phyloP scores from a whole-genome alignment of 2,797 vertebrate species.

The Sternarchorhynchus goeldii region DNA sequence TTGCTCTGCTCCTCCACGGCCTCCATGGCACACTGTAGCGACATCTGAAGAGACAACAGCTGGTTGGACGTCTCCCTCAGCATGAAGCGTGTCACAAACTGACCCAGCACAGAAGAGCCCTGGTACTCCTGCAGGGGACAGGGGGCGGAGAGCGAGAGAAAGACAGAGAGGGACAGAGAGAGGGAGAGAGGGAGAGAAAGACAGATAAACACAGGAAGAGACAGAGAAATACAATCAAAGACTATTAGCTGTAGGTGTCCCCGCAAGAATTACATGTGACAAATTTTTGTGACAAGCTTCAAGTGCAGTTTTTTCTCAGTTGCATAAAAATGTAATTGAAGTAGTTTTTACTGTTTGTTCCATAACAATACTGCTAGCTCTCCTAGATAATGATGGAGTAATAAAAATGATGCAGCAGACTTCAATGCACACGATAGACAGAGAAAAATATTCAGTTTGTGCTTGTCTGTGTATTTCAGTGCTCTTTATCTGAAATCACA shows the following conservation, averaged over 20 bases:
- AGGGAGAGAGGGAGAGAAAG: conserved; percentile 10
- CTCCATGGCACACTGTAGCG: conserved; percentile 91
- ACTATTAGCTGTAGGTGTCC: background rate
- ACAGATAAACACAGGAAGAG: background rate
- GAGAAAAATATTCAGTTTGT: no score
- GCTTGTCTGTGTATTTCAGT: no score
- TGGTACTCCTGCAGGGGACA: conserved; percentile 81
- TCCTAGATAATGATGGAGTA: no score
- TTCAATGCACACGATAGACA: no score
- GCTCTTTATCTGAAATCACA: no score
- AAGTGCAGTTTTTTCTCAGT: background rate
- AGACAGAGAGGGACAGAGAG: conserved; percentile 22
- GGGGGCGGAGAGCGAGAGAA: conserved; percentile 14
- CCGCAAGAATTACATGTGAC: background rate
- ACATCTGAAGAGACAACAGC: conserved; percentile 90
- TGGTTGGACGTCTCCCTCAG: conserved; percentile 89
- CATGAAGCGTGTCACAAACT: conserved; percentile 93
- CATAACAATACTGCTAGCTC: no score
- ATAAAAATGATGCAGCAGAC: no score
- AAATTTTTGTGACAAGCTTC: no score
- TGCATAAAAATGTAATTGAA: background rate
- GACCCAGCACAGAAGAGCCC: conserved; percentile 87
- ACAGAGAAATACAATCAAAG: no score
- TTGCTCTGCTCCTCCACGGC: conserved; percentile 88
- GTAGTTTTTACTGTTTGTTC: no score